Percentiles rank a stretch among this genome's conserved stretches.
Evolutionary conservation across 2,888 invertebrate genomes (phyloP).

Genomic region (Stenoptilia bipunctidactyla): DNA sequence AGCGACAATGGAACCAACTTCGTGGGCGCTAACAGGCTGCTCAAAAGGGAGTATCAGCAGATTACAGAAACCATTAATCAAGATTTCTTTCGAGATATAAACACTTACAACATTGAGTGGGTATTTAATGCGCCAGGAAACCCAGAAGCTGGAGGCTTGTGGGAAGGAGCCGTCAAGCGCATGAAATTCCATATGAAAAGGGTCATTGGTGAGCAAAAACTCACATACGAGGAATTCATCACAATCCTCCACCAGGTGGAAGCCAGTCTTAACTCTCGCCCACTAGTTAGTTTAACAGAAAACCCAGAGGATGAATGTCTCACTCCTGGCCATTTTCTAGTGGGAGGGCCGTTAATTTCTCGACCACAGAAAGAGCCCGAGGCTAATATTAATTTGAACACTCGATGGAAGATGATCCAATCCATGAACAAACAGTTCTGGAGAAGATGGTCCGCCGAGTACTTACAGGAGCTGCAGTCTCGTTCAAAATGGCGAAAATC

Average conservation of each 20-base stretch:
- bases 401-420: neutral
- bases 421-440: neutral
- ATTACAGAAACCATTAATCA: neutral
- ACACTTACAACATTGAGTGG: neutral
- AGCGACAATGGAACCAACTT: neutral
- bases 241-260: neutral
- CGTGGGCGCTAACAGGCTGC: neutral
- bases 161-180: neutral
- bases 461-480: neutral
- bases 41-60: neutral
- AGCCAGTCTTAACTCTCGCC: neutral
- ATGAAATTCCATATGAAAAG: neutral
- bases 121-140: neutral
- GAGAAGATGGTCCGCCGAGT: neutral
- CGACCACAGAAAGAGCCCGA: neutral
- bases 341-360: neutral
- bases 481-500: neutral
- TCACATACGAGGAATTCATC: constrained; percentile 1
- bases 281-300: neutral
- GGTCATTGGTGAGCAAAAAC: neutral
- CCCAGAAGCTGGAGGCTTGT: neutral
- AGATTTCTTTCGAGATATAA: neutral
- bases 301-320: neutral
- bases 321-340: neutral
- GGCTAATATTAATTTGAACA: neutral